These are phyloP conservation scores for human (Homo sapiens) DNA, from an alignment of 2,113 vertebrate species.

Conservation along the genomic window GRCh38 chr20:59400501-59401000, in stretches of 20 bases:
- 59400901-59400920: rapidly evolving
- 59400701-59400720: background rate
- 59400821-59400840: background rate
- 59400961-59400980: background rate
- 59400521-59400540: background rate
- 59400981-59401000: background rate
- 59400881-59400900: too few relatives aligned
- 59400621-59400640: background rate
- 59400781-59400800: background rate
- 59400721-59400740: background rate
- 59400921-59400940: background rate
- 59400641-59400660: too few relatives aligned
- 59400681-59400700: background rate
- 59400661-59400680: background rate
- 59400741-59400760: background rate
- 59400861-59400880: rapidly evolving
- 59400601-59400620: background rate
- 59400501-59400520: background rate
- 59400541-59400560: background rate
- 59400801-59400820: background rate
- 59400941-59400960: rapidly evolving
- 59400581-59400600: too few relatives aligned
- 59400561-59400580: background rate
- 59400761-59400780: background rate
- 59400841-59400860: background rate